Evolutionary conservation across 2,797 vertebrate species (phyloP).

Genomic region (Anguilla obscura): DNA sequence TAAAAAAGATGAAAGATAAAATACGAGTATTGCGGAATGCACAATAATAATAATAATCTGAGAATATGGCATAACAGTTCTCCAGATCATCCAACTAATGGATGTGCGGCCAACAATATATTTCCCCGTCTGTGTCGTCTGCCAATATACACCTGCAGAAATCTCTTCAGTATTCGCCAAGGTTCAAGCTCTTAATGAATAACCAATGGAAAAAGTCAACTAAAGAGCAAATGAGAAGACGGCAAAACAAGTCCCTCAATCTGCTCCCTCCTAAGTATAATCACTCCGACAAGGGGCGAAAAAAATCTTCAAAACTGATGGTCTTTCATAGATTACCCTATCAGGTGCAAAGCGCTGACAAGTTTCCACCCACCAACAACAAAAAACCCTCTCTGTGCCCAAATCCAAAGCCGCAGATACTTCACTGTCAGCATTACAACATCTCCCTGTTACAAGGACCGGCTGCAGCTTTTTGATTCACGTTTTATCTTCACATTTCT

Average conservation of each 20-base stretch:
- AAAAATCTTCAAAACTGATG: conserved; percentile 61
- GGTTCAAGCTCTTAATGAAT: neutral
- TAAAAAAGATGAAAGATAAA: neutral
- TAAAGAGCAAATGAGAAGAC: conserved; percentile 25
- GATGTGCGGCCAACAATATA: neutral
- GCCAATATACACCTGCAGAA: conserved; percentile 27
- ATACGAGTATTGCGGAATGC: neutral
- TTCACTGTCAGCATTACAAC: conserved; percentile 67
- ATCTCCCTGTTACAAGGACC: conserved; percentile 38
- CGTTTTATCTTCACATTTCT: conserved; percentile 32
- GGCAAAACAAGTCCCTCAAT: conserved; percentile 27
- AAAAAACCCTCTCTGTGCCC: conserved; percentile 74
- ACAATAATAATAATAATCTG: conserved; percentile 1
- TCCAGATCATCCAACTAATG: neutral
- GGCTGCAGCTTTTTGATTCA: conserved; percentile 23
- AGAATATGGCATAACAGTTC: neutral
- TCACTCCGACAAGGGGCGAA: conserved; percentile 21
- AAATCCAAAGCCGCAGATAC: conserved; percentile 72
- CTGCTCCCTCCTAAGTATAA: conserved; percentile 17
- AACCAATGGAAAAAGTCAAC: conserved; percentile 2
- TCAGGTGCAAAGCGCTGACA: conserved; percentile 83
- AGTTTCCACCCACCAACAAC: conserved; percentile 82
- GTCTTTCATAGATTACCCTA: conserved; percentile 74
- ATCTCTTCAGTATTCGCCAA: neutral
- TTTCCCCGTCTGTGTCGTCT: conserved; percentile 7